Evolutionary conservation across 92 coral and sea anemone species (phyloP), one percentile per base, ranked within the genome.

Genomic region (Desmophyllum pertusum): DNA sequence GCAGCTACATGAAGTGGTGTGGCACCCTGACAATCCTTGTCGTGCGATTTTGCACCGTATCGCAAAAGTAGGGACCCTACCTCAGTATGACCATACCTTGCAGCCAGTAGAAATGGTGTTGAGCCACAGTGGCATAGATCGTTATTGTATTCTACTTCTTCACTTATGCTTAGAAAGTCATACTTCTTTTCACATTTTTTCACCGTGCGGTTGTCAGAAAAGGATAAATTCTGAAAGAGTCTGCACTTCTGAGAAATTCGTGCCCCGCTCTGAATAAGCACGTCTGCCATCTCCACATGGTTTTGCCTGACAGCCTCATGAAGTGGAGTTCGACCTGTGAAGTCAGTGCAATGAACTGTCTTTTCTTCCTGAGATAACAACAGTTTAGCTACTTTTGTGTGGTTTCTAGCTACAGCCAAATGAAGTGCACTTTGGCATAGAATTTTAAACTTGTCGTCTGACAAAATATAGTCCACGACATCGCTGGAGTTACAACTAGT

Each of bases 391-490:
- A 88, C 89, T 4, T 83, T 73, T n/a, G 76, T 38, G 64, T 85
- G 90, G 21, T 84, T 71, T 14, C 52, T 48, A 0, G 86, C 71
- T 0, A 94, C 92, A 37, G 98, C 98, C 23, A 87, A 85, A 45
- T 94, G 98, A n/a, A 94, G 88, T 25, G 95, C 98, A 37, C 93
- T 94, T 63, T 94, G 93, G 51, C 98, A 94, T 25, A 71, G 25
- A 62, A 87, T 71, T 31, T 39, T 71, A 39, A 85, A 92, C 23
- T 57, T 36, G 41, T 91, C 92, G 45, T 88, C 76, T 0, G 78
- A 50, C 17, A 88, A 68, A 61, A 37, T 70, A 43, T 63, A 70
- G 8, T 62, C 33, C 6, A 76, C 31, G 23, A 8, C 21, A 42
- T 80, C 37, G 5, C 6, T 38, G 30, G 7, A 48, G 37, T 17